These are phyloP conservation scores for Synanceia verrucosa DNA, from an alignment of 2,797 vertebrate genomes.

Conservation along the genomic window DNA sequence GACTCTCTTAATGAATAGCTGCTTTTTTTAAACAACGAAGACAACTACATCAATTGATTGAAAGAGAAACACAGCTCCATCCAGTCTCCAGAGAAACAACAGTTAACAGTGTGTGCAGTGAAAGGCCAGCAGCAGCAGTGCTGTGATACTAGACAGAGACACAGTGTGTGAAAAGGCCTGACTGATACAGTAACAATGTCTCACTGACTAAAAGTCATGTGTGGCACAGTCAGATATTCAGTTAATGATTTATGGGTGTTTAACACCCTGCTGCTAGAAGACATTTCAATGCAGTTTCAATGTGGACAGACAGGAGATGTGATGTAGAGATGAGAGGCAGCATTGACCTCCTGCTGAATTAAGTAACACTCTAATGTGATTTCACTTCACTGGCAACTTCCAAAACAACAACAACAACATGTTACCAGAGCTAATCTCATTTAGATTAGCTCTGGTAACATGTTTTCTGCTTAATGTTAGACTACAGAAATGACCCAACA, in stretches of 20 bases:
- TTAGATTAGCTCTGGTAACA: neutral
- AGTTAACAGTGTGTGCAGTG: neutral
- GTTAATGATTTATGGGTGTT: slow-evolving; percentile 38
- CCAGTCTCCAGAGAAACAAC: neutral
- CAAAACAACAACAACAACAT: neutral
- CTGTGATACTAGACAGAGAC: neutral
- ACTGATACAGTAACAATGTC: neutral
- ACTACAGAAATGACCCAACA: neutral
- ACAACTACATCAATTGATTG: slow-evolving; percentile 3
- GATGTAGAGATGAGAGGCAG: neutral
- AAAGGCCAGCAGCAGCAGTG: neutral
- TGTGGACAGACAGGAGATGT: neutral
- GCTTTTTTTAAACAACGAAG: slow-evolving; percentile 8
- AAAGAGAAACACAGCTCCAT: slow-evolving; percentile 1
- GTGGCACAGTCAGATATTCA: slow-evolving; percentile 1
- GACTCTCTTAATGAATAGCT: slow-evolving; percentile 10
- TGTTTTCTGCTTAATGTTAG: neutral
- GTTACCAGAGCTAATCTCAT: no score
- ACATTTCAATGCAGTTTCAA: slow-evolving; percentile 1
- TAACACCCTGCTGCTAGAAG: slow-evolving; percentile 7
- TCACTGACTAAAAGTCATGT: neutral
- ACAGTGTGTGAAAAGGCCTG: neutral
- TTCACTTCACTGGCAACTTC: neutral
- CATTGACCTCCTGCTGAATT: neutral
- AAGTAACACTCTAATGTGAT: slow-evolving; percentile 15